Evolutionary conservation across 1,140 invertebrate genomes (phyloP).

Genomic region (Plectus sambesii): DNA sequence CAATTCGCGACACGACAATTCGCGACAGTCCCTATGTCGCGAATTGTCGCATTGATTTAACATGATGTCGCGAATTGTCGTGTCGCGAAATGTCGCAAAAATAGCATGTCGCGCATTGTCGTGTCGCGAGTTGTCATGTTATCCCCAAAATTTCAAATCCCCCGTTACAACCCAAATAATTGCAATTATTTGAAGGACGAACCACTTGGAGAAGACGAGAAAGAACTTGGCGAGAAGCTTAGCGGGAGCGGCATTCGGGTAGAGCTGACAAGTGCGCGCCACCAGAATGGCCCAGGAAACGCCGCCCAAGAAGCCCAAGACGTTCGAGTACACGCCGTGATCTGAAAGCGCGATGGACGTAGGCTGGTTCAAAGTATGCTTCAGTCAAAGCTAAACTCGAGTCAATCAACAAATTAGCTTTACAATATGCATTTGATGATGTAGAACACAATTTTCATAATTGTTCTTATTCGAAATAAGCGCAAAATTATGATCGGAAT

Average conservation of each 20-base stretch:
- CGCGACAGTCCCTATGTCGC: too few relatives aligned
- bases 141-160: slow-evolving; percentile 10
- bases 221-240: slow-evolving; percentile 97
- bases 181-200: slow-evolving; percentile 6
- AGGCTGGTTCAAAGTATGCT: too few relatives aligned
- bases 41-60: too few relatives aligned
- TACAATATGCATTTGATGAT: slow-evolving; percentile 19
- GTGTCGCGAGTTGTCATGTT: too few relatives aligned
- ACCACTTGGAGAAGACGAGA: slow-evolving; percentile 85
- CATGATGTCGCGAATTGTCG: too few relatives aligned
- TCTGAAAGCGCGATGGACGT: slow-evolving; percentile 15
- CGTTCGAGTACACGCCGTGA: slow-evolving; percentile 95
- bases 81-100: too few relatives aligned
- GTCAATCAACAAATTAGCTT: slow-evolving; percentile 11
- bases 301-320: slow-evolving; percentile 89
- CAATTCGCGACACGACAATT: too few relatives aligned
- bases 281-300: slow-evolving; percentile 99
- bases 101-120: too few relatives aligned
- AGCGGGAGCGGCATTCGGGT: slow-evolving; percentile 87
- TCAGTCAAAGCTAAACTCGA: slow-evolving; percentile 10
- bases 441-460: neutral
- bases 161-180: slow-evolving; percentile 2
- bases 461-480: slow-evolving; percentile 26
- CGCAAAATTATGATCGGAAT: too few relatives aligned
- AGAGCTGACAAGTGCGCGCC: slow-evolving; percentile 91